These are phyloP conservation scores for Parasteatoda tepidariorum DNA, from an alignment of 1,140 invertebrate genomes.

Conservation along the genomic window DNA sequence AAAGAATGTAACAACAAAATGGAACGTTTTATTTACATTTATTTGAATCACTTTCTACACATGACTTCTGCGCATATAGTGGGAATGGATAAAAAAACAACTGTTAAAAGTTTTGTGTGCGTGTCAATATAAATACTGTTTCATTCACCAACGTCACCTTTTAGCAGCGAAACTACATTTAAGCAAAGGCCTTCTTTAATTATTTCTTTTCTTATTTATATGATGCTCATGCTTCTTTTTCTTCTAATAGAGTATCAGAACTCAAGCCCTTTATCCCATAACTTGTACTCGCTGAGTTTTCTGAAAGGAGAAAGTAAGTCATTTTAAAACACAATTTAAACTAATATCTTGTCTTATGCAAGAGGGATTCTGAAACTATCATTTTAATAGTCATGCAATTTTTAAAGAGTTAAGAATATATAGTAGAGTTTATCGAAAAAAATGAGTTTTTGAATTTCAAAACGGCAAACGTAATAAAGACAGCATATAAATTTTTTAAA, in stretches of 20 bases:
- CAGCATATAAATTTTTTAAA: no score
- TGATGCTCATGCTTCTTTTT: neutral
- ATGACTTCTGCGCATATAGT: no score
- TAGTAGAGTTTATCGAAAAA: neutral
- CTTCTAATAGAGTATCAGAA: neutral
- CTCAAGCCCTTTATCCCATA: neutral
- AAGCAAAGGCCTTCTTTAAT: neutral
- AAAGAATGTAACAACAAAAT: no score
- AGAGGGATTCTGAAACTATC: neutral
- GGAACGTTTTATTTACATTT: no score
- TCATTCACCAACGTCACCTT: neutral
- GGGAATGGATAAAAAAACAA: no score
- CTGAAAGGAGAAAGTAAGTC: neutral
- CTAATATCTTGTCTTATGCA: neutral
- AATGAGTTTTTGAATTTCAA: neutral
- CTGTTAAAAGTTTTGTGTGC: neutral
- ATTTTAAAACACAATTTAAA: neutral
- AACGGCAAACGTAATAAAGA: no score
- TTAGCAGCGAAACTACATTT: neutral
- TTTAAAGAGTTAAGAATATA: neutral
- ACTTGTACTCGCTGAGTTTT: constrained; percentile 24
- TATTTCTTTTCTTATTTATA: neutral
- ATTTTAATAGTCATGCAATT: neutral
- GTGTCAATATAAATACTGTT: neutral
- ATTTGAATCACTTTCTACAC: no score